Evolutionary conservation across 2,888 invertebrate species (phyloP).

Genomic region (Mimas tiliae): DNA sequence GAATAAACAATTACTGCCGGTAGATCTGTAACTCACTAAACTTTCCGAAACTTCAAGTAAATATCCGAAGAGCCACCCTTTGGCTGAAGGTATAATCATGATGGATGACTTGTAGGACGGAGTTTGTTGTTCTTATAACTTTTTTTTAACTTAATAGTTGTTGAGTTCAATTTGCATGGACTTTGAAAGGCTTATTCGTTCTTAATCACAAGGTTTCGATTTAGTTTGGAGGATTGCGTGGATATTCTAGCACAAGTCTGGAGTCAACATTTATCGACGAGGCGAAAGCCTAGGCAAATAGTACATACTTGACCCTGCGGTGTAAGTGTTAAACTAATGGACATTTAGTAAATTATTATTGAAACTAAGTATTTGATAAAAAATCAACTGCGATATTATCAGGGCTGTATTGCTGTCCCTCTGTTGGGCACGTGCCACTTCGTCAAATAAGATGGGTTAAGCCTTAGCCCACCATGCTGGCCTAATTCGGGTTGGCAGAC

Average conservation of each 20-base stretch:
- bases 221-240: not conserved
- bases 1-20: slow-evolving; percentile 1
- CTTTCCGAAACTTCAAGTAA: slow-evolving; percentile 19
- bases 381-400: not conserved
- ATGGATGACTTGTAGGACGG: slow-evolving; percentile 6
- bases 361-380: no score
- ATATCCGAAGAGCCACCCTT: slow-evolving; percentile 19
- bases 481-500: no score
- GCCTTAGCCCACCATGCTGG: no score
- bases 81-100: slow-evolving; percentile 20
- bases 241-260: not conserved
- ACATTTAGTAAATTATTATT: no score
- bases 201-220: not conserved
- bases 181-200: not conserved
- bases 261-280: slow-evolving; percentile 5
- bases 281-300: slow-evolving; percentile 21
- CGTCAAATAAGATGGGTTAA: no score
- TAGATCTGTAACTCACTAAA: slow-evolving; percentile 10
- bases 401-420: no score
- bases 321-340: not conserved
- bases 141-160: slow-evolving; percentile 22
- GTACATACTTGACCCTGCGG: slow-evolving; percentile 8
- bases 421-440: no score
- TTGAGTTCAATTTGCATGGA: slow-evolving; percentile 1
- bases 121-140: slow-evolving; percentile 18